Percentiles rank a stretch among this genome's conserved stretches.
Evolutionary conservation across 1,140 invertebrate species (phyloP).

Genomic region (Drosophila navojoa): DNA sequence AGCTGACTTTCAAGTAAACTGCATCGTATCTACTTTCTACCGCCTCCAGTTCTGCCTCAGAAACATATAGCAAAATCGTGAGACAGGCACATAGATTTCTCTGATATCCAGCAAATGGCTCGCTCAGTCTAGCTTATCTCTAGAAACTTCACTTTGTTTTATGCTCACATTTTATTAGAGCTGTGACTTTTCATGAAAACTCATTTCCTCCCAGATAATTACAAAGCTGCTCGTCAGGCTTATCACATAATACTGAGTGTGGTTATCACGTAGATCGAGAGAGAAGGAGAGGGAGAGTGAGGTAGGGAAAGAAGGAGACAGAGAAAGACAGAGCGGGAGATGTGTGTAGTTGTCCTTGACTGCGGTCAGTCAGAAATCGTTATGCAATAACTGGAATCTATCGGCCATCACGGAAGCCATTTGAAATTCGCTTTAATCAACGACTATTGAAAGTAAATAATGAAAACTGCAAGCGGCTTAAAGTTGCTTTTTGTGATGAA

Average conservation of each 20-base stretch:
- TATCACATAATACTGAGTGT: neutral
- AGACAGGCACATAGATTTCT: no score
- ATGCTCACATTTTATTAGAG: neutral
- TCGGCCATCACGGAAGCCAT: slow-evolving; percentile 62
- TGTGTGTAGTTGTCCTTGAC: slow-evolving; percentile 26
- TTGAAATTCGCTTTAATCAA: slow-evolving; percentile 58
- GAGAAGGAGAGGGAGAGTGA: neutral
- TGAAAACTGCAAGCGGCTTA: slow-evolving; percentile 45
- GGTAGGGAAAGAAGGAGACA: neutral
- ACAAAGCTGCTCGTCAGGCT: neutral
- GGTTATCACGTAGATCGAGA: slow-evolving; percentile 2
- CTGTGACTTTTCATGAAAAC: neutral
- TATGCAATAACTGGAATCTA: slow-evolving; percentile 55
- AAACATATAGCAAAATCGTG: no score
- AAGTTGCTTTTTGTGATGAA: slow-evolving; percentile 51
- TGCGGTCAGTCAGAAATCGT: slow-evolving; percentile 28
- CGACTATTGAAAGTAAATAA: slow-evolving; percentile 57
- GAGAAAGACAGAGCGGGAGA: neutral
- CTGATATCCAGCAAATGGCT: no score
- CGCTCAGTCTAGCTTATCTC: no score
- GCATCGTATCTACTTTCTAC: no score
- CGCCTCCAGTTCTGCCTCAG: no score
- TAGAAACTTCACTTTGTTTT: neutral
- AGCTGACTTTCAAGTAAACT: no score
- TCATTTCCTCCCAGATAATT: slow-evolving; percentile 2